phyloP scores from a whole-genome alignment of 2,888 invertebrate genomes.

The Hylaea fasciaria region DNA sequence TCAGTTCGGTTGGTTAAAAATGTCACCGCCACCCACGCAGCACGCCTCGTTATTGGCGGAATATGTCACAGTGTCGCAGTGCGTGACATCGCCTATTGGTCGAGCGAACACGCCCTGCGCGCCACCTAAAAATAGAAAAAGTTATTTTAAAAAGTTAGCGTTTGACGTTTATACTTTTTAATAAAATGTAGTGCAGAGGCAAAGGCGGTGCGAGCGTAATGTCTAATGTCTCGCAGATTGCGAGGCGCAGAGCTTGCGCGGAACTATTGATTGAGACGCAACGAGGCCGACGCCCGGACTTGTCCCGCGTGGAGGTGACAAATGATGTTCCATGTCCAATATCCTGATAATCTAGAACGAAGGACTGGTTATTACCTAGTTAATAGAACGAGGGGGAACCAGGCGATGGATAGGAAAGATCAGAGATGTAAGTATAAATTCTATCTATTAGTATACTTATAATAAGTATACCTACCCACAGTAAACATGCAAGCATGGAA shows the following conservation, averaged over 20 bases:
- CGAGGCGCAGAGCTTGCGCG: slow-evolving; percentile 65
- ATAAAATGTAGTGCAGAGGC: not conserved
- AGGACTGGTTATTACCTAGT: slow-evolving; percentile 5
- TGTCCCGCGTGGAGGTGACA: slow-evolving; percentile 60
- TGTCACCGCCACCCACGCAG: slow-evolving; percentile 72
- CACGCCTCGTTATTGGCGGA: slow-evolving; percentile 65
- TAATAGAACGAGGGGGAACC: slow-evolving; percentile 3
- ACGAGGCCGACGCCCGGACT: slow-evolving; percentile 58
- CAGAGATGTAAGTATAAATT: no score
- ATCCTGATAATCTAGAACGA: slow-evolving; percentile 11
- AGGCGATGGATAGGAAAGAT: not conserved
- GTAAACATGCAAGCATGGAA: no score
- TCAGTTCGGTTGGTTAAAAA: slow-evolving; percentile 65
- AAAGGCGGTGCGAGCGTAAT: slow-evolving; percentile 8
- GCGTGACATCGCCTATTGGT: slow-evolving; percentile 77
- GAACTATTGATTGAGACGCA: slow-evolving; percentile 71
- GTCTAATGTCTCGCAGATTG: slow-evolving; percentile 50
- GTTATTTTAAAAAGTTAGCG: slow-evolving; percentile 18
- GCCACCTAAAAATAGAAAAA: slow-evolving; percentile 33
- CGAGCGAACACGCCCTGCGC: slow-evolving; percentile 63
- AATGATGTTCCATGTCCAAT: slow-evolving; percentile 44
- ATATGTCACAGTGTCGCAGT: slow-evolving; percentile 79
- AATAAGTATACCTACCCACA: no score
- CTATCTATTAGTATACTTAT: no score
- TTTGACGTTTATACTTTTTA: slow-evolving; percentile 12